Conservation (phyloP, 2,888 invertebrate species). For the Podabrus alpinus region DNA sequence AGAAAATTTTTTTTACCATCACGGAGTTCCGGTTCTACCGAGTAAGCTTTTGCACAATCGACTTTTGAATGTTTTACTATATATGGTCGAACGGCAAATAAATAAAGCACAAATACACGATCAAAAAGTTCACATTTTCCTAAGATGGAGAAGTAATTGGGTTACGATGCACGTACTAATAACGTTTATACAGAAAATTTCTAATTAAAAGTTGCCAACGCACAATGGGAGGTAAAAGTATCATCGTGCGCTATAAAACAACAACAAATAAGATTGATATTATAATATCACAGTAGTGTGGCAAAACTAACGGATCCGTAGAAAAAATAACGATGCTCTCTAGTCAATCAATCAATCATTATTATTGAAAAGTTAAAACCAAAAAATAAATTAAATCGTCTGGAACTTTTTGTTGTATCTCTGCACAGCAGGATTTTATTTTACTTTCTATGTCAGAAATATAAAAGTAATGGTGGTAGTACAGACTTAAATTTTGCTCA, state of each 20-base stretch:
- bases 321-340: slow-evolving; percentile 1
- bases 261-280: neutral
- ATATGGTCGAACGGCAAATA: neutral
- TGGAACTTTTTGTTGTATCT: neutral
- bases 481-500: neutral
- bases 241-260: neutral
- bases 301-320: slow-evolving; percentile 7
- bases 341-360: slow-evolving; percentile 7
- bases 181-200: neutral
- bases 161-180: neutral
- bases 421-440: neutral
- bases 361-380: slow-evolving; percentile 1
- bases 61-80: neutral
- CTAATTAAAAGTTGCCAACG: neutral
- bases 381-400: slow-evolving; percentile 5
- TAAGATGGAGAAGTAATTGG: neutral
- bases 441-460: neutral
- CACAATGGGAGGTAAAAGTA: neutral
- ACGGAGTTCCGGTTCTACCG: neutral
- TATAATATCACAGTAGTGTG: neutral
- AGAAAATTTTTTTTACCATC: neutral
- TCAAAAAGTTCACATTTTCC: neutral
- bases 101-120: neutral
- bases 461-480: neutral
- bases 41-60: neutral